Evolutionary conservation across 2,113 vertebrate species (phyloP).

Genomic region (Solea solea): DNA sequence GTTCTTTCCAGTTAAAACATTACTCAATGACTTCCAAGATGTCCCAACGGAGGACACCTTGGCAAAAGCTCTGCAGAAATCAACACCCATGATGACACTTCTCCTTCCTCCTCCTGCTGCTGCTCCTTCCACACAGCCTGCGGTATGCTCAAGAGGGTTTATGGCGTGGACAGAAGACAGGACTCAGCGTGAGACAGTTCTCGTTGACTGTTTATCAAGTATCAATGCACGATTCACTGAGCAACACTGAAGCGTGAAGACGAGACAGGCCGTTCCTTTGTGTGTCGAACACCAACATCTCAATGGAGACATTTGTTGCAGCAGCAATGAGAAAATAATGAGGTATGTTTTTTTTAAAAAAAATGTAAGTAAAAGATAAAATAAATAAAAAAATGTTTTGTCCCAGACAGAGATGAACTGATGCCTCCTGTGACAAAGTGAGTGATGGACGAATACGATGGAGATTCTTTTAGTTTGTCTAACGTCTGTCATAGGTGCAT

Average conservation of each 20-base stretch:
- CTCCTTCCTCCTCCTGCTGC: neutral
- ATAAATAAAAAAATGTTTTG: slow-evolving; percentile 2
- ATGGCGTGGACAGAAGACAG: slow-evolving; percentile 31
- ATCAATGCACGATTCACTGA: slow-evolving; percentile 39
- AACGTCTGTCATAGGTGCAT: slow-evolving; percentile 32
- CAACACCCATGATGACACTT: slow-evolving; percentile 23
- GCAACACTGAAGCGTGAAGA: slow-evolving; percentile 7
- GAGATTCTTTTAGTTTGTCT: neutral
- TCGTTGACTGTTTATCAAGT: neutral
- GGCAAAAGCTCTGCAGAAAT: slow-evolving; percentile 38
- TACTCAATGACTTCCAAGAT: slow-evolving; percentile 16
- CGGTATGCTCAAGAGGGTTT: slow-evolving; percentile 28
- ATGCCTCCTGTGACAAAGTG: slow-evolving; percentile 2
- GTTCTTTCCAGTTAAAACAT: slow-evolving; percentile 8
- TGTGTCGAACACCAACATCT: neutral
- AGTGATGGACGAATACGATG: neutral
- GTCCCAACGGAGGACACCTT: slow-evolving; percentile 26
- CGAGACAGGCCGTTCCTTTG: slow-evolving; percentile 37
- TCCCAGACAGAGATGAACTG: neutral
- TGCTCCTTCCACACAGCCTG: neutral
- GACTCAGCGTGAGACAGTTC: slow-evolving; percentile 29
- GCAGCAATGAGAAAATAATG: neutral
- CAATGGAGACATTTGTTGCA: slow-evolving; percentile 28
- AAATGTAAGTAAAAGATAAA: slow-evolving; percentile 5
- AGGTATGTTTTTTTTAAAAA: neutral